Base-by-base conservation (phyloP, 2,888 invertebrate genomes). In the Drosophila suboccidentalis region DNA sequence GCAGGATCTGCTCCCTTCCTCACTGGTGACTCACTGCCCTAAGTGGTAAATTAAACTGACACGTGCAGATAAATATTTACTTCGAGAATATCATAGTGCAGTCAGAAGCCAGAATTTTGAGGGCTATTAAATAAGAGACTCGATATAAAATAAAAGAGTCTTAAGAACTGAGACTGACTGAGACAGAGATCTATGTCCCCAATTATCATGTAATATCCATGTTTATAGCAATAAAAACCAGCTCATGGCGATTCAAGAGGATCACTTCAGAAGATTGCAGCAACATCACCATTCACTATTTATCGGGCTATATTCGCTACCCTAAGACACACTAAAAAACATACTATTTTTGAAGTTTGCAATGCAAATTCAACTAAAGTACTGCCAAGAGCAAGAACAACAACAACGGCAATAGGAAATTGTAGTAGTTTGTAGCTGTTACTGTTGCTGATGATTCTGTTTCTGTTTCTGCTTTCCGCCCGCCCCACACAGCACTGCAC, bases 341-440 rank as follows among this genome's bases (percentile, higher is more conserved):
- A 65, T 66, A 72, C 75, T 71, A 67, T 65, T 69, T 22, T 29
- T 65, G 55, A 62, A 73, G 77, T 76, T 78, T 81, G 68, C 68
- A 89, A 89, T 89, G 72, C 84, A 87, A 89, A 87, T 80, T 80
- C 68, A 38, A 74, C 68, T 69, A 58, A 75, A 71, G 65, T 50
- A 72, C 76, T 71, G 55, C 43, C 65, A 62, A 70, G 50, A 50
- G 34, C 76, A 59, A 68, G 44, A 70, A 75, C 38, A 53, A 50
- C 64, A 64, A 53, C 36, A 59, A 50, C 39, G 41, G 39, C 51
- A 69, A 64, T 44, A 50, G 68, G 75, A 79, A 79, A 71, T 88
- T 82, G 76, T 59, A 71, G 63, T 55, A 79, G 64, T 75, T 63
- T 38, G 44, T 38, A 50, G 61, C 29, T 39, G 44, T 36, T 70